These are phyloP conservation scores for Leptinotarsa defecta DNA, from an alignment of 1,140 invertebrate species.

Conservation along the genomic window DNA sequence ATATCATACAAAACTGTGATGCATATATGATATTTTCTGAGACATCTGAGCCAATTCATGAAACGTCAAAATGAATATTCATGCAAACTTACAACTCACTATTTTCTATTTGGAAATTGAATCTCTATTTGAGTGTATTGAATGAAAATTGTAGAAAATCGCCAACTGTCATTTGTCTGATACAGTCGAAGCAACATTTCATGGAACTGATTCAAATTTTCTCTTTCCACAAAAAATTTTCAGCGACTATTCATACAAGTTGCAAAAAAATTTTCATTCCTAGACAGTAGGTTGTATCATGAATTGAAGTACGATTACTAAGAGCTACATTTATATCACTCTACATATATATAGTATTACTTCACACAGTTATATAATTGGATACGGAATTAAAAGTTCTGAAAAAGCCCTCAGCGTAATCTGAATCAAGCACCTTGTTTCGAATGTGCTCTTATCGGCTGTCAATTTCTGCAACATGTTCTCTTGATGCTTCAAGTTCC, in stretches of 20 bases:
- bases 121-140: no score
- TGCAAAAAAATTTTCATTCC: no score
- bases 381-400: slow-evolving; percentile 38
- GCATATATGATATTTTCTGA: background rate
- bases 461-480: slow-evolving; percentile 48
- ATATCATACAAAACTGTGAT: no score
- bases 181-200: no score
- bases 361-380: background rate
- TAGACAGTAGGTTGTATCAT: background rate
- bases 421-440: slow-evolving; percentile 52
- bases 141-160: no score
- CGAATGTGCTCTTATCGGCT: slow-evolving; percentile 47
- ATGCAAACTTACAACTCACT: background rate
- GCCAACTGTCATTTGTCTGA: no score
- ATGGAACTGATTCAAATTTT: no score
- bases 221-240: background rate
- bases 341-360: background rate
- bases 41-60: no score
- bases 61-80: no score
- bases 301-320: background rate
- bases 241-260: no score
- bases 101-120: background rate
- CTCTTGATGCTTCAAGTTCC: slow-evolving; percentile 47
- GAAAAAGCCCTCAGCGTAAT: slow-evolving; percentile 43
- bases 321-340: background rate